Percentiles rank a stretch among this genome's conserved stretches.
Conservation (phyloP, 2,888 invertebrate genomes). For the Lacanobia wlatinum region DNA sequence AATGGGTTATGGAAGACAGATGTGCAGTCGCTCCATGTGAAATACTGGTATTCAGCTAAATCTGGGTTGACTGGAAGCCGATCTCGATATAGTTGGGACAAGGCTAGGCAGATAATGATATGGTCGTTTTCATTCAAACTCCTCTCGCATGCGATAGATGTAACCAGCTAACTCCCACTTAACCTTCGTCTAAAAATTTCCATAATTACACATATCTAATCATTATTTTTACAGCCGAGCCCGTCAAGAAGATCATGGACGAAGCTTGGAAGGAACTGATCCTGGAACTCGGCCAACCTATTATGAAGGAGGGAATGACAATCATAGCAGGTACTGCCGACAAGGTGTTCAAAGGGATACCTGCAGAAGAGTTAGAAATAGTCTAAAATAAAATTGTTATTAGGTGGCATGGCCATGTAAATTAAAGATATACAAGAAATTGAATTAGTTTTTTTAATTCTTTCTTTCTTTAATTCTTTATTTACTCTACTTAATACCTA, state of each 20-base stretch:
- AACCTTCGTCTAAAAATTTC: background rate
- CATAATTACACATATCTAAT: background rate
- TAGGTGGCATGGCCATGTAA: background rate
- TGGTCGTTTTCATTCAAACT: too few relatives aligned
- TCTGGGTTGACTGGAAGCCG: too few relatives aligned
- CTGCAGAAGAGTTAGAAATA: slow-evolving; percentile 22
- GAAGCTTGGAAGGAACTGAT: slow-evolving; percentile 68
- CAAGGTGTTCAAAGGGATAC: slow-evolving; percentile 13
- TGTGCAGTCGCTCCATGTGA: too few relatives aligned
- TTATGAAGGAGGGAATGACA: slow-evolving; percentile 60
- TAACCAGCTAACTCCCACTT: too few relatives aligned
- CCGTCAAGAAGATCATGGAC: slow-evolving; percentile 64
- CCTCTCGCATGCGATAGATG: too few relatives aligned
- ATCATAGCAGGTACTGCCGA: slow-evolving; percentile 8
- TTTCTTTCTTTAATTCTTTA: too few relatives aligned
- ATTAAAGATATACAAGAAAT: background rate
- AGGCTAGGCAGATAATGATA: too few relatives aligned
- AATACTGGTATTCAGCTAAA: too few relatives aligned
- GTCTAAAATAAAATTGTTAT: background rate
- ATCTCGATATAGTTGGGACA: too few relatives aligned
- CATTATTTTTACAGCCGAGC: slow-evolving; percentile 64
- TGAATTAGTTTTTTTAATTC: background rate
- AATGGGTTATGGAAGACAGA: too few relatives aligned
- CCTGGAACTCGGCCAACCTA: slow-evolving; percentile 65
- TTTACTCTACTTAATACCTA: too few relatives aligned